phyloP scores from a whole-genome alignment of 2,797 vertebrate genomes.

The Lepilemur septentrionalis region DNA sequence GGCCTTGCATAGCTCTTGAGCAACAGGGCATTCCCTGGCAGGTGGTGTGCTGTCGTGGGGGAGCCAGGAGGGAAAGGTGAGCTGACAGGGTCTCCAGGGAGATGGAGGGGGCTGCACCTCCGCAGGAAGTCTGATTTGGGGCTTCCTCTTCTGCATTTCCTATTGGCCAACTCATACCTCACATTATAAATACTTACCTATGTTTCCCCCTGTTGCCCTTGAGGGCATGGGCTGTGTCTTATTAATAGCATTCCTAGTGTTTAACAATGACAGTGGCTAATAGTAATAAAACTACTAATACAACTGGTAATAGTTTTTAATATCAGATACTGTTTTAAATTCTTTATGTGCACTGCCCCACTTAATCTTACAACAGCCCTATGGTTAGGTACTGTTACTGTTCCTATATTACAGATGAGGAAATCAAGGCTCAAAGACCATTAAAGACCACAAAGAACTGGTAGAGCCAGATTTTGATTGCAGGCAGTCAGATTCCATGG shows the following conservation, averaged over 20 bases:
- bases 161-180: neutral
- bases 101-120: neutral
- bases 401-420: neutral
- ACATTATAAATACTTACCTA: neutral
- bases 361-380: neutral
- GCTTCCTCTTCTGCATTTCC: neutral
- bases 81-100: neutral
- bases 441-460: neutral
- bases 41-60: neutral
- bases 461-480: neutral
- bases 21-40: neutral
- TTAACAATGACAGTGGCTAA: neutral
- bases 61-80: neutral
- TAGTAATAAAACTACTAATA: neutral
- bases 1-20: conserved; percentile 17
- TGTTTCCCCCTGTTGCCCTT: neutral
- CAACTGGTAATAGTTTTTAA: neutral
- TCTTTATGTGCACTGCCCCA: neutral
- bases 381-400: neutral
- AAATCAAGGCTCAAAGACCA: neutral
- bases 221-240: neutral
- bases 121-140: neutral
- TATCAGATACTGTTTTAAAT: neutral
- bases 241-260: neutral
- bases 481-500: neutral